Base-by-base conservation (phyloP, 2,797 vertebrate genomes). In the Mormyrus proboscirostris region DNA sequence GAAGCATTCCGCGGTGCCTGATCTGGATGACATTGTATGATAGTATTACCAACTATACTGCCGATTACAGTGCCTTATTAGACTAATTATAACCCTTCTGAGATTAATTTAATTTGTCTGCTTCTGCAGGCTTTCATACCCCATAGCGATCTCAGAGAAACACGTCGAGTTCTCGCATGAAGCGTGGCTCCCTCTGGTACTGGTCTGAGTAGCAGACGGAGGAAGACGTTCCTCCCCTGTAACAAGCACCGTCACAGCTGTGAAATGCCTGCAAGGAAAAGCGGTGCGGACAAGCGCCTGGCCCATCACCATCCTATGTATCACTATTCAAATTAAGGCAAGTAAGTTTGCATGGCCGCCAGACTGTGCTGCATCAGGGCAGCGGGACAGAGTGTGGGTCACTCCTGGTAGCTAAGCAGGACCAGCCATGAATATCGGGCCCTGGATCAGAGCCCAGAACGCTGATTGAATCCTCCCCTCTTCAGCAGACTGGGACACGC, bases 241-340 rank as follows among this genome's bases (percentile, higher is more conserved):
- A 92, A 59, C 29, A 6, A 92, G 91, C 90, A 44, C 53, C 91
- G 79, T 89, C 62, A 91, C 89, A 89, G 92, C 69, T 90, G 86
- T 87, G 89, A 90, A 76, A 88, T 83, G 50, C 50, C 91, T 14
- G 33, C 12, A 85, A 88, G 73, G 47, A 84, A 44, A 92, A 87
- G 79, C 53, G 91, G 83, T 9, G 65, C 76, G 91, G 90, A 50
- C 76, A 83, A 62, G 90, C 86, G 62, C 84, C 90, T 88, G 87
- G 69, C 69, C 88, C 86, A 89, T 92, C 89, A 91, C 90, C 87
- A 87, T 88, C 90, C 47, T 53, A 91, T 29, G 86, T 91, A 88
- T 90, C 93, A 88, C 38, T 88, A 92, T 91, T 90, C 89, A 94
- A 94, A 94, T 93, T n/a, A 93, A 94, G 90, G 89, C 85, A 83